Base-by-base conservation (phyloP, 2,113 vertebrate species). In the Rhea americana region DNA sequence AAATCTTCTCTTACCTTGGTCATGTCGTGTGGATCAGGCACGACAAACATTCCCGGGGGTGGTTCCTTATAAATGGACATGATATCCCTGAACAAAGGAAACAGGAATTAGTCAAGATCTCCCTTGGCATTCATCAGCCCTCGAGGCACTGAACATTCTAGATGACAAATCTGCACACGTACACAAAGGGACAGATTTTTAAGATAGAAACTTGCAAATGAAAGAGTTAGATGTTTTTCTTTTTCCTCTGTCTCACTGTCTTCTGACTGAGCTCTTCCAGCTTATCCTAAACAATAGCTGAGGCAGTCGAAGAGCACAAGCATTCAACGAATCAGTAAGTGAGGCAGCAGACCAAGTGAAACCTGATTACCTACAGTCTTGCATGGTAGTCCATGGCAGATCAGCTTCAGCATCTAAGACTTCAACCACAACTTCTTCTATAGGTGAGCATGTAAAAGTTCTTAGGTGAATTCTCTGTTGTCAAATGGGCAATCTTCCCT, bases 1-100 rank as follows among this genome's bases (percentile, higher is more conserved):
- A n/a, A 45, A 51, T 30, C 37, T 6, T 22, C 92, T 89, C 97
- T 96, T 97, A 99, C 99, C 99, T 99, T 99, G 88, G 99, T 99
- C 99, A 99, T 99, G 96, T 99, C 99, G 30, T 99, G 99, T 82
- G 99, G 99, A 93, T 99, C 99, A 37, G 99, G 99, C 91, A 99
- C 99, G 25, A 99, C 99, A 97, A 99, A 99, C 99, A 99, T 99
- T 67, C 99, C 99, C 1, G 99, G 99, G 13, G 99, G 99, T 3
- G 99, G 99, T 59, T 99, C 99, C 96, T 99, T 99, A 97, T 99
- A 99, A 95, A 99, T 99, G 93, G 99, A 99, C 99, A 99, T 99
- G 95, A 99, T 99, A 86, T 99, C 99, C 97, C 99, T 99, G 96
- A 78, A 74, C 35, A 87, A 74, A 96, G 55, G 93, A 95, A 75